Conservation (phyloP, 1,140 invertebrate species). For the Neotoxoptera formosana region DNA sequence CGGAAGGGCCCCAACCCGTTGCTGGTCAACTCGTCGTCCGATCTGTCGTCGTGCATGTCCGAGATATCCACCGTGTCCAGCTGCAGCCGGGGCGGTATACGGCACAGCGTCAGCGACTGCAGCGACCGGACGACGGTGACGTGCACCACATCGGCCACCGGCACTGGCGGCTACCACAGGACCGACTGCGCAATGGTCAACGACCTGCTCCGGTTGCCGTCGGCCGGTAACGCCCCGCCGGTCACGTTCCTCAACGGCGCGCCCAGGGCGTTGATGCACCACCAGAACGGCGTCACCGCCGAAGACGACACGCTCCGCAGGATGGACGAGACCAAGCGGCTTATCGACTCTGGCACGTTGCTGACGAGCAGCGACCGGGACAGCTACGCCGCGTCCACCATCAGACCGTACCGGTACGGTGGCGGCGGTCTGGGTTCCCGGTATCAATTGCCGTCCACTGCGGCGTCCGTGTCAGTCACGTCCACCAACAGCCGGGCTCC, state of each 20-base stretch:
- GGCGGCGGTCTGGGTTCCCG: neutral
- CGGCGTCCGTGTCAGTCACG: slow-evolving; percentile 65
- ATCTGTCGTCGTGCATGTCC: slow-evolving; percentile 61
- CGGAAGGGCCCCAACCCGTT: slow-evolving; percentile 44
- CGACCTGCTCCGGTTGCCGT: slow-evolving; percentile 59
- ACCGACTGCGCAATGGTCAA: slow-evolving; percentile 59
- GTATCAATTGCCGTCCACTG: slow-evolving; percentile 60
- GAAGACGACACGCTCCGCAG: slow-evolving; percentile 43
- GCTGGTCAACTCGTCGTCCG: slow-evolving; percentile 60
- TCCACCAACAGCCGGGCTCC: slow-evolving; percentile 65
- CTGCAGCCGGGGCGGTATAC: slow-evolving; percentile 52
- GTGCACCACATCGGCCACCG: neutral
- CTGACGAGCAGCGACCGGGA: slow-evolving; percentile 11
- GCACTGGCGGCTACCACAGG: neutral
- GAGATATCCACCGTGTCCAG: slow-evolving; percentile 60
- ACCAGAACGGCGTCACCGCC: neutral
- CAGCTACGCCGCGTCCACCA: slow-evolving; percentile 35
- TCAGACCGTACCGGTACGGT: slow-evolving; percentile 20
- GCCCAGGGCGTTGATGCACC: neutral
- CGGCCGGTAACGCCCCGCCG: slow-evolving; percentile 54
- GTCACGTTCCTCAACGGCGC: slow-evolving; percentile 59
- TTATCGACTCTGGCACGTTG: slow-evolving; percentile 51
- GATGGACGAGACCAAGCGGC: slow-evolving; percentile 55
- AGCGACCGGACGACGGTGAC: slow-evolving; percentile 30
- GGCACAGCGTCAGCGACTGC: slow-evolving; percentile 60